Conservation (phyloP, 2,113 vertebrate species). For the Pelobates fuscus region DNA sequence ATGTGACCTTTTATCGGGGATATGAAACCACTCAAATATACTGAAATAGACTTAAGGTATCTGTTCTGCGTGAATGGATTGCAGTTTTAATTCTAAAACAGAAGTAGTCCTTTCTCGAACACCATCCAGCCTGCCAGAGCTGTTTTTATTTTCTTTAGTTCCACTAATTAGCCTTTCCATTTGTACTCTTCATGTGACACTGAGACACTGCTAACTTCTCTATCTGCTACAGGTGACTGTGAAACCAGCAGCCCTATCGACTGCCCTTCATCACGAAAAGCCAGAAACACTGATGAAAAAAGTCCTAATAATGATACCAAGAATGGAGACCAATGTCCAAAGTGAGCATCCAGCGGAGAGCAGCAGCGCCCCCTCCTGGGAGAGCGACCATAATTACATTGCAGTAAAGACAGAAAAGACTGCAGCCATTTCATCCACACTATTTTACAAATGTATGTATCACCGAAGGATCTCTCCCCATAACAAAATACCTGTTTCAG, state of each 20-base stretch:
- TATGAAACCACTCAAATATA: too few relatives aligned
- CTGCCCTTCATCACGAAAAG: slow-evolving; percentile 68
- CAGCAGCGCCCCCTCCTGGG: slow-evolving; percentile 73
- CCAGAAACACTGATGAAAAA: slow-evolving; percentile 65
- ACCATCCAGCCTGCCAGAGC: too few relatives aligned
- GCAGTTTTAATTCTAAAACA: too few relatives aligned
- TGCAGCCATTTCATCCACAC: slow-evolving; percentile 78
- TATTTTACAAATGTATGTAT: slow-evolving; percentile 96
- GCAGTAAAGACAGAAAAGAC: slow-evolving; percentile 90
- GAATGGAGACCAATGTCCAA: slow-evolving; percentile 57
- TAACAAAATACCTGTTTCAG: slow-evolving; percentile 20
- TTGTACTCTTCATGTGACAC: too few relatives aligned
- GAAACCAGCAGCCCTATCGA: slow-evolving; percentile 68
- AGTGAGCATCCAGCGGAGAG: slow-evolving; percentile 64
- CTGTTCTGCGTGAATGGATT: too few relatives aligned
- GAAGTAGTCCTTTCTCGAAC: too few relatives aligned
- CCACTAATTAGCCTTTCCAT: too few relatives aligned
- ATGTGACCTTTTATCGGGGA: too few relatives aligned
- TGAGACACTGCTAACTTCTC: too few relatives aligned
- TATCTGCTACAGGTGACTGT: slow-evolving; percentile 58
- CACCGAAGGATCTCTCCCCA: slow-evolving; percentile 72
- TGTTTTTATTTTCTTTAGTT: too few relatives aligned
- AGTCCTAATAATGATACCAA: slow-evolving; percentile 53
- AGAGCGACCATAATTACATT: slow-evolving; percentile 88
- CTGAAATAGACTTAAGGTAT: too few relatives aligned